Conservation (phyloP, 2,113 vertebrate genomes). For the Sisor rabdophorus region DNA sequence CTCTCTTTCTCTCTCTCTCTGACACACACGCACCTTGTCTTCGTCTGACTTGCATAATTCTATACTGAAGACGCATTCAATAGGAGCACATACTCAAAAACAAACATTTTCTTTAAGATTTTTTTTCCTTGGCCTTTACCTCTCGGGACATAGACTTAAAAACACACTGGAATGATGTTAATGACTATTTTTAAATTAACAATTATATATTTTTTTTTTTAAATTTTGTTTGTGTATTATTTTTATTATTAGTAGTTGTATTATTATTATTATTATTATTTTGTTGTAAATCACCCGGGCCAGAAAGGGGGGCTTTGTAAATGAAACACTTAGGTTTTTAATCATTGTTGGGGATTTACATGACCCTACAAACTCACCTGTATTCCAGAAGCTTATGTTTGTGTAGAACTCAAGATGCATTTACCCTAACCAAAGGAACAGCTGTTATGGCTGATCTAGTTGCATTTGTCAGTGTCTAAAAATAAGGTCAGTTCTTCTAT, state of each 20-base stretch:
- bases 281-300: slow-evolving; percentile 53
- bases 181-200: slow-evolving; percentile 42
- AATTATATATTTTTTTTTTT: slow-evolving; percentile 49
- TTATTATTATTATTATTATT: slow-evolving; percentile 30
- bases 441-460: background rate
- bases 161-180: slow-evolving; percentile 73
- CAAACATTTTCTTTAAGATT: background rate
- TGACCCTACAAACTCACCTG: slow-evolving; percentile 46
- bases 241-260: slow-evolving; percentile 21
- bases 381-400: slow-evolving; percentile 40
- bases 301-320: slow-evolving; percentile 46
- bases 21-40: slow-evolving; percentile 20
- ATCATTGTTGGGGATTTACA: slow-evolving; percentile 37
- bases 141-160: slow-evolving; percentile 64
- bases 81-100: slow-evolving; percentile 7
- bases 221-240: slow-evolving; percentile 30
- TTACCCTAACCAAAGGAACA: slow-evolving; percentile 60
- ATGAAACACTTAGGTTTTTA: slow-evolving; percentile 36
- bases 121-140: slow-evolving; percentile 54
- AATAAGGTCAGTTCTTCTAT: slow-evolving; percentile 3
- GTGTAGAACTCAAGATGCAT: slow-evolving; percentile 27
- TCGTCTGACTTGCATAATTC: background rate
- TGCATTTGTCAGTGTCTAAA: background rate
- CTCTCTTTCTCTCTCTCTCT: background rate
- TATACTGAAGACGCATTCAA: slow-evolving; percentile 9